Conservation (phyloP, 2,113 vertebrate genomes). For the Indicator indicator region DNA sequence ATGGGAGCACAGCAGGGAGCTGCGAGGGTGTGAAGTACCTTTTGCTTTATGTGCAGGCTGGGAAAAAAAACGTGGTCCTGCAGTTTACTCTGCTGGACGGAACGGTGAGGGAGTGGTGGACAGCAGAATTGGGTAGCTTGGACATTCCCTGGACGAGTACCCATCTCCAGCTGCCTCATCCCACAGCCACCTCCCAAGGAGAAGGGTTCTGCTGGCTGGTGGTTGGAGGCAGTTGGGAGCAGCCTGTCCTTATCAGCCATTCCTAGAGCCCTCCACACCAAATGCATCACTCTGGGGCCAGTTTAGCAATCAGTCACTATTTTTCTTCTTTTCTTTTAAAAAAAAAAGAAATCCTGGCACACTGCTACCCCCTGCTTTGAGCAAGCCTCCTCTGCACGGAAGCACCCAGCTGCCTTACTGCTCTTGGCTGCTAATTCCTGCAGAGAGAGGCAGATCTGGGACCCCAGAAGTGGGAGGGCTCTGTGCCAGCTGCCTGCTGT, state of each 20-base stretch:
- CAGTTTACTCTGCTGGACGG: not conserved
- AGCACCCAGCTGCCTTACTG: not conserved
- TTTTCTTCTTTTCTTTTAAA: not conserved
- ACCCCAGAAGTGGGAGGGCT: accelerated
- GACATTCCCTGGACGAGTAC: not conserved
- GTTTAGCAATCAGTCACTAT: not conserved
- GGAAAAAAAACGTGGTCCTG: not conserved
- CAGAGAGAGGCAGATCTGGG: not conserved
- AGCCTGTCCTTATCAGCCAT: not conserved
- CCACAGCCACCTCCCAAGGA: not conserved
- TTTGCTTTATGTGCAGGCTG: not conserved
- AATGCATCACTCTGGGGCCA: accelerated
- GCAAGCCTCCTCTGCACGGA: not conserved
- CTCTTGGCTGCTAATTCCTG: not conserved
- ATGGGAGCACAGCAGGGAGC: not conserved
- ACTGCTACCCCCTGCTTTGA: not conserved
- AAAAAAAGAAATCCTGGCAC: not conserved
- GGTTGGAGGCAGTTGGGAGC: not conserved
- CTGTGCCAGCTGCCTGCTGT: not conserved
- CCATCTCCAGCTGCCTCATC: not conserved
- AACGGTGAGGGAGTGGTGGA: too few relatives aligned
- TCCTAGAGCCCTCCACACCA: not conserved
- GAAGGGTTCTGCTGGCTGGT: not conserved
- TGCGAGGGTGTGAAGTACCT: accelerated
- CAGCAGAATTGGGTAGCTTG: not conserved